Evolutionary conservation across 37 sponge, comb jelly and placozoan species (phyloP), one percentile per base, ranked within the genome.

Genomic region (Agelas oroides): DNA sequence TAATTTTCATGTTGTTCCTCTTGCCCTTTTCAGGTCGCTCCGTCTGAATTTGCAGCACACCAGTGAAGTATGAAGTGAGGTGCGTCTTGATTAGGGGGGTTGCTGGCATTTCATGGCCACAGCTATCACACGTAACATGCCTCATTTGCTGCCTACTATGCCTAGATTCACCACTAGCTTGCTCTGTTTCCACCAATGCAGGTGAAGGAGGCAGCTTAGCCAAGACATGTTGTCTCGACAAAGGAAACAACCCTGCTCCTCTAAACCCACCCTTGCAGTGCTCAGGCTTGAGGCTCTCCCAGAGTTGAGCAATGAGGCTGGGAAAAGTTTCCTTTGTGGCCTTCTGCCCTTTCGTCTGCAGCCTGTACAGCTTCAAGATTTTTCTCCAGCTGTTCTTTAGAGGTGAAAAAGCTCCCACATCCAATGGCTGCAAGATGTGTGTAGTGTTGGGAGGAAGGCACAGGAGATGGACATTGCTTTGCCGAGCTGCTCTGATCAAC

Each of bases 371-470:
- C 54, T 79, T 64, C 53, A 79, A 3, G 41, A 79, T 79, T 40
- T 65, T 32, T 31, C 68, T 79, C 80, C 80, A 65, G 13, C 53
- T 53, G 36, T 2, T 38, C 53, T 79, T 79, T 20, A 79, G 68
- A 12, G 78, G 78, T 5, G 30, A 32, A 59, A 77, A 77, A 2
- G 59, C 63, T 13, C 63, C 61, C 5, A 77, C 60, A 57, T 77
- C 78, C 20, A 77, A 3, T 57, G 63, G 78, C 63, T 77, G 78
- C 21, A 66, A 24, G 28, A 78, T 46, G 39, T 84, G 80, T 31
- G 86, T 83, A 17, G 73, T 75, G 77, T 91, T 82, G 23, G 92
- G 82, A 30, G 92, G 92, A 23, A 91, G 55, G 56, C 87, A 91
- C 8, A 91, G n/a, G 0, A 86, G 30, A 30, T 86, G 86, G 33